These are phyloP conservation scores for Aphis gossypii DNA, from an alignment of 1,140 invertebrate species.

Conservation along the genomic window DNA sequence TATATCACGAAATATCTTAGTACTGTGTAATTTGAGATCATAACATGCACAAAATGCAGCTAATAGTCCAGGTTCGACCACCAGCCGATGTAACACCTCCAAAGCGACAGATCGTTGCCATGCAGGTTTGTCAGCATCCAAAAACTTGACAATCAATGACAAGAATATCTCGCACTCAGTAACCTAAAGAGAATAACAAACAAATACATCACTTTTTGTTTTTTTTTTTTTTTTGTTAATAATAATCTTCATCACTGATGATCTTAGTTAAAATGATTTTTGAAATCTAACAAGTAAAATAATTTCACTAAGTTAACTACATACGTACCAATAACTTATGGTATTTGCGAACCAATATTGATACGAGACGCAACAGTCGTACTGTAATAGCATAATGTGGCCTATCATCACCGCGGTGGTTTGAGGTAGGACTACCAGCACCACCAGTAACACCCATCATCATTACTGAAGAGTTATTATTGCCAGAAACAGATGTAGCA, in stretches of 20 bases:
- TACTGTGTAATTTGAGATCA: slow-evolving; percentile 91
- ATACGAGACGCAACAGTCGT: slow-evolving; percentile 89
- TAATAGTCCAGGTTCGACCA: slow-evolving; percentile 85
- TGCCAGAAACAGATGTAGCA: neutral
- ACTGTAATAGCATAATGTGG: slow-evolving; percentile 98
- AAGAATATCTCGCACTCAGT: slow-evolving; percentile 99
- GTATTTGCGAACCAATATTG: slow-evolving; percentile 92
- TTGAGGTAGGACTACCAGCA: slow-evolving; percentile 66
- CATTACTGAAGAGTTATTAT: slow-evolving; percentile 16
- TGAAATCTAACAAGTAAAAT: neutral
- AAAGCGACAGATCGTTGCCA: slow-evolving; percentile 95
- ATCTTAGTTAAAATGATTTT: neutral
- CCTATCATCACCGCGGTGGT: slow-evolving; percentile 77
- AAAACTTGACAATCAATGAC: slow-evolving; percentile 94
- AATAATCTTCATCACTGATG: no score
- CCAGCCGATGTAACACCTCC: slow-evolving; percentile 95
- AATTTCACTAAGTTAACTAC: neutral
- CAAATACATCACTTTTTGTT: neutral
- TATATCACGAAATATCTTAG: slow-evolving; percentile 93
- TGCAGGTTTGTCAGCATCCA: slow-evolving; percentile 93
- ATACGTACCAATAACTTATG: slow-evolving; percentile 85
- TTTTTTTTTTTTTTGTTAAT: neutral
- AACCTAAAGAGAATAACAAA: slow-evolving; percentile 68
- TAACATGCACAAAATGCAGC: slow-evolving; percentile 93
- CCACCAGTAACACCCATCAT: slow-evolving; percentile 63